Conservation (phyloP, 2,797 vertebrate species). For the Sebastes nivosus region DNA sequence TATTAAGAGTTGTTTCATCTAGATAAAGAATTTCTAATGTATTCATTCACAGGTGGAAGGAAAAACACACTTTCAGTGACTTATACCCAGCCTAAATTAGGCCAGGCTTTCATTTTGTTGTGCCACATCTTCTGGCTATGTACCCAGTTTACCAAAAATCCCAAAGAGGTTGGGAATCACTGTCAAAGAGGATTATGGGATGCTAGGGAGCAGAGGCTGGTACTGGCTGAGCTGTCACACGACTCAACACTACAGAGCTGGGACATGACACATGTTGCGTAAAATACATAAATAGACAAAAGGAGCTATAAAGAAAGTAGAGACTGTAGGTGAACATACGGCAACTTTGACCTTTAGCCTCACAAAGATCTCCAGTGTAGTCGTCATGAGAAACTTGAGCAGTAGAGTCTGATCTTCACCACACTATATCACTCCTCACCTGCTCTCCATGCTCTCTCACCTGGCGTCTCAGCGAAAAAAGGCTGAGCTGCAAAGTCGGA, state of each 20-base stretch:
- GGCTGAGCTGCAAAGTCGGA: slow-evolving; percentile 17
- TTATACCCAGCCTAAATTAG: neutral
- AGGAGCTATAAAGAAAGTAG: neutral
- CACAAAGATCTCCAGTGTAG: neutral
- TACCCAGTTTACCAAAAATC: neutral
- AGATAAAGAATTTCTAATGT: no score
- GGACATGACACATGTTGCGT: neutral
- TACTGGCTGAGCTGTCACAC: neutral
- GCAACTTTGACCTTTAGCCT: slow-evolving; percentile 3
- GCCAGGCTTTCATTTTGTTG: neutral
- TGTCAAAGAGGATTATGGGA: neutral
- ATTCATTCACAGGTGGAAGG: no score
- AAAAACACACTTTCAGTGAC: neutral
- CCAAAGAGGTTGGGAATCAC: slow-evolving; percentile 12
- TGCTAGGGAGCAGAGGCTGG: neutral
- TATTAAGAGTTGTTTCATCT: neutral
- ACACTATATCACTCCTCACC: slow-evolving; percentile 4
- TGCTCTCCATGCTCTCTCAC: slow-evolving; percentile 16
- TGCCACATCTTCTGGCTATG: no score
- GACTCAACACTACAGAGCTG: neutral
- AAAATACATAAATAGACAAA: neutral
- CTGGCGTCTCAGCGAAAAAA: neutral
- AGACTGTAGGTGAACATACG: slow-evolving; percentile 22
- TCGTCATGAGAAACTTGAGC: neutral
- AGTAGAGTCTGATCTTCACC: neutral